Base-by-base conservation (phyloP, 2,797 vertebrate genomes). In the Antrozous pallidus region DNA sequence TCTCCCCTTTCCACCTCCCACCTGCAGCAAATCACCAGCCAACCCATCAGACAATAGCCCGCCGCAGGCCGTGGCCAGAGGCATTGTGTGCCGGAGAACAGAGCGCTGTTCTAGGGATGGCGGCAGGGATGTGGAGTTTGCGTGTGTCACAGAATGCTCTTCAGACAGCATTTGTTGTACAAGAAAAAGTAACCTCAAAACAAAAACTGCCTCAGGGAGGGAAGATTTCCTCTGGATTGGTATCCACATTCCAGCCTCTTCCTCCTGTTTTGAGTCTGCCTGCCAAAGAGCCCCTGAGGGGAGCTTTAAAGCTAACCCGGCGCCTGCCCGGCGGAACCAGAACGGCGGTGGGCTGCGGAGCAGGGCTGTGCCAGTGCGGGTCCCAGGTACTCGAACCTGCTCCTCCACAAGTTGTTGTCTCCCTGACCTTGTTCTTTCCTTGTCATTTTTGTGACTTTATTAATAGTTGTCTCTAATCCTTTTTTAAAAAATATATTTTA, bases 1-100 rank as follows among this genome's bases (percentile, higher is more conserved):
- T 51, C 40, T 38, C 51, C 49, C 2, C 65, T 71, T 51, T 40
- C 28, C 71, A 58, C 5, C 49, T 71, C 78, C 40, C 33, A 71
- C 78, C 51, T 11, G 69, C 33, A 36, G 74, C 17, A 49, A 82
- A 40, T 33, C 89, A 54, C 26, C 79, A 73, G 42, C 91, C 88
- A 93, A 56, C 28, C 38, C 88, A 20, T 28, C 90, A 77, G 38
- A 93, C 94, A 95, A 67, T 54, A 40, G 8, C 16, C 31, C 67
- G 3, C 49, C 18, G 17, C 33, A 31, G 80, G 67, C 40, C 42
- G 58, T 71, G 40, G 56, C 84, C 82, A 91, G 83, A 80, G 80
- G 56, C 94, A 71, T 93, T 94, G 89, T 94, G 6, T 47, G 20
- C 33, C n/a, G n/a, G n/a, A 0, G 63, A 92, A 96, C 96, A 96